Conservation (phyloP, 2,888 invertebrate species). For the Minunthozetes semirufus region DNA sequence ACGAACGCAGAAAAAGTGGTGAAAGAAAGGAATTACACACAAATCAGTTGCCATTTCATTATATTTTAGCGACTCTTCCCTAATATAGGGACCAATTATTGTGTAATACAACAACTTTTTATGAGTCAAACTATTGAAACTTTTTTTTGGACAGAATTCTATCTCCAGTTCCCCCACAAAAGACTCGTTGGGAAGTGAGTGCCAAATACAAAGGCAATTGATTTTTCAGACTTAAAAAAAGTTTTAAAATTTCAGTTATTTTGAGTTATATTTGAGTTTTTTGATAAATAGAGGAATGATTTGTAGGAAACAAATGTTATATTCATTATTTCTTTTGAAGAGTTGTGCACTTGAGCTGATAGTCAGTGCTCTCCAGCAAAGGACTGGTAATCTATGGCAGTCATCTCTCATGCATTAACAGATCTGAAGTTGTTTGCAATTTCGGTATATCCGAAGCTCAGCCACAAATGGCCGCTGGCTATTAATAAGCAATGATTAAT, state of each 20-base stretch:
- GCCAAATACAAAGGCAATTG: no score
- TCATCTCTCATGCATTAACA: constrained; percentile 16
- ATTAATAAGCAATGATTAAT: constrained; percentile 27
- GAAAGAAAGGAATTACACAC: neutral
- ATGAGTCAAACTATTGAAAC: no score
- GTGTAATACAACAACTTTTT: no score
- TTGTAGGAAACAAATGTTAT: neutral
- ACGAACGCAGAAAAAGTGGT: neutral
- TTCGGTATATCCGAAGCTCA: neutral
- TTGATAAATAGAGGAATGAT: no score
- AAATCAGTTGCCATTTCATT: neutral
- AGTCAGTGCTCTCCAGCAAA: neutral
- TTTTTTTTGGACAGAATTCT: no score
- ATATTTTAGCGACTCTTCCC: neutral
- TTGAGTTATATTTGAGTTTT: no score
- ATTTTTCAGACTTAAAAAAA: no score
- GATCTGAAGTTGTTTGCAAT: constrained; percentile 20
- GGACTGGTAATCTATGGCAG: neutral
- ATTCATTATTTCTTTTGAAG: neutral
- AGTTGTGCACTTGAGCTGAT: neutral
- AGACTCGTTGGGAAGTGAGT: no score
- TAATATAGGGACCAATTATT: neutral
- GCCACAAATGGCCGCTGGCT: constrained; percentile 5
- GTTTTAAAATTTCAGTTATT: no score
- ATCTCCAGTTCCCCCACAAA: no score